phyloP scores from a whole-genome alignment of 2,888 invertebrate genomes.

The Molorchus minor region DNA sequence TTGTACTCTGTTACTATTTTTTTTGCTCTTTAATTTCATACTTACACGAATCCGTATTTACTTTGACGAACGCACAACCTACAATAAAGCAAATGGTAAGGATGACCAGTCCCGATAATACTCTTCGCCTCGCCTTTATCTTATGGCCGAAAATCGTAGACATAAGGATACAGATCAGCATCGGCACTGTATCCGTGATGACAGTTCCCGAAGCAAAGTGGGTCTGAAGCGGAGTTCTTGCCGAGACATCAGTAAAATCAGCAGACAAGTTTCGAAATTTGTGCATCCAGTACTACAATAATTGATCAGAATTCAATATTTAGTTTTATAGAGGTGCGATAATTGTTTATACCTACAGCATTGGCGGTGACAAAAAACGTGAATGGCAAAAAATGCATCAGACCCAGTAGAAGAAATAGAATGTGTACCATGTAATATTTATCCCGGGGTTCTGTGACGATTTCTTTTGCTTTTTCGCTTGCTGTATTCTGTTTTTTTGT shows the following conservation, averaged over 20 bases:
- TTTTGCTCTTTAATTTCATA: not conserved
- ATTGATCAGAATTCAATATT: too few species aligned
- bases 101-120: not conserved
- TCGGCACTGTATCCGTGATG: conserved; percentile 13
- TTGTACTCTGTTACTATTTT: not conserved
- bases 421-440: conserved; percentile 9
- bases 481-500: too few species aligned
- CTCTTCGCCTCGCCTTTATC: conserved; percentile 2
- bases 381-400: conserved; percentile 17
- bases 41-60: conserved; percentile 29
- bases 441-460: conserved; percentile 1
- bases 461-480: too few species aligned
- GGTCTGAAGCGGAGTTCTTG: conserved; percentile 21
- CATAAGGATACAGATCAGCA: conserved; percentile 12
- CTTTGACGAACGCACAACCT: conserved; percentile 1
- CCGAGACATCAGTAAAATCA: not conserved
- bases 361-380: conserved; percentile 27
- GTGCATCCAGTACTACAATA: conserved; percentile 28
- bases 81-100: conserved; percentile 3
- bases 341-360: conserved; percentile 18
- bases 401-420: conserved; percentile 21
- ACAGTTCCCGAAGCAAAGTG: conserved; percentile 20
- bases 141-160: conserved; percentile 21
- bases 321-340: not conserved
- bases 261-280: conserved; percentile 24